Evolutionary conservation across 2,888 invertebrate species (phyloP).

Genomic region (Charanyca ferruginea): DNA sequence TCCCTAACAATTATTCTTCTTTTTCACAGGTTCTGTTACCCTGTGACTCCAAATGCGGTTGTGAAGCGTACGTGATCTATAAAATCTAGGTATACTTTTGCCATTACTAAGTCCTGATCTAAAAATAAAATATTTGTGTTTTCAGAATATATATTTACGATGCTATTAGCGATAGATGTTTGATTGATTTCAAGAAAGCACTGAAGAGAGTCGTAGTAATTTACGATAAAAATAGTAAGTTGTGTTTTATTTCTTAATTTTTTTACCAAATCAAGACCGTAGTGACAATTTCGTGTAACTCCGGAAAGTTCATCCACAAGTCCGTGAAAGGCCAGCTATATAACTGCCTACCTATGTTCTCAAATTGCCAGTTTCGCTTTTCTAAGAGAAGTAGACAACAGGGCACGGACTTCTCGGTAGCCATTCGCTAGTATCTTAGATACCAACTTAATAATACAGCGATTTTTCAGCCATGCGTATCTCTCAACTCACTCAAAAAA

Average conservation of each 20-base stretch:
- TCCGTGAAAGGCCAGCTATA: too few relatives aligned
- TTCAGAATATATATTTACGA: conserved; percentile 77
- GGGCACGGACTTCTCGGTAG: background rate
- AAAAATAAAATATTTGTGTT: conserved; percentile 32
- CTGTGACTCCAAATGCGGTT: conserved; percentile 75
- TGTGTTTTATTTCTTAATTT: background rate
- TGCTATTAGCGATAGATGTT: conserved; percentile 73
- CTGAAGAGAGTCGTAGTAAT: conserved; percentile 57
- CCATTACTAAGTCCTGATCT: background rate
- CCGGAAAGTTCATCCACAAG: background rate
- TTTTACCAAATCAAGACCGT: background rate
- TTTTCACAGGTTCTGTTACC: conserved; percentile 18
- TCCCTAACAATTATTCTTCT: background rate
- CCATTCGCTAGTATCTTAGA: too few relatives aligned
- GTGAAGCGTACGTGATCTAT: conserved; percentile 70
- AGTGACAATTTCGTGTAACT: background rate
- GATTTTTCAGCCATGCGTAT: background rate
- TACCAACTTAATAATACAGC: background rate
- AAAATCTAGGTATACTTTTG: background rate
- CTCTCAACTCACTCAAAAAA: background rate
- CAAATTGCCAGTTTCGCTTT: too few relatives aligned
- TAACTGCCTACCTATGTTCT: too few relatives aligned
- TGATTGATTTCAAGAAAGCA: conserved; percentile 72
- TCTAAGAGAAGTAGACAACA: too few relatives aligned
- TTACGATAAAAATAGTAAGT: conserved; percentile 53